A percentile compares a stretch with the other conserved stretches of the same genome.
These are phyloP conservation scores for Cerceris rybyensis DNA, from an alignment of 2,888 invertebrate genomes.

Conservation along the genomic window DNA sequence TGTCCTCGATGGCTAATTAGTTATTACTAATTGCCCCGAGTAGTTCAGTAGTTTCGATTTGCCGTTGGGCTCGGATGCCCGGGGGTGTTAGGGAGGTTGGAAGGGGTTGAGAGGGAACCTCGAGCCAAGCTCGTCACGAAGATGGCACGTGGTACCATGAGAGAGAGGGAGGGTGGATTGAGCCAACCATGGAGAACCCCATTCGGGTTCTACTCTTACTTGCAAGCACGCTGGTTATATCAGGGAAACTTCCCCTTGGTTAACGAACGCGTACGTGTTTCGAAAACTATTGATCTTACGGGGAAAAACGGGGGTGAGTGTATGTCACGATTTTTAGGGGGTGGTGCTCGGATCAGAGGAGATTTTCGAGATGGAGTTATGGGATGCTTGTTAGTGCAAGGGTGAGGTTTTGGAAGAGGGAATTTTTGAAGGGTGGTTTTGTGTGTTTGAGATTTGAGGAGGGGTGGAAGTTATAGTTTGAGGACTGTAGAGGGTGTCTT, in stretches of 20 bases:
- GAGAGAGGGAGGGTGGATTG: constrained; percentile 5
- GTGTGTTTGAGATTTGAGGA: too few relatives aligned
- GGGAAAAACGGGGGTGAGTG: background rate
- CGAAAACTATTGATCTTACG: constrained; percentile 17
- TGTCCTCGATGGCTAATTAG: constrained; percentile 71
- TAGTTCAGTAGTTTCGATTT: constrained; percentile 72
- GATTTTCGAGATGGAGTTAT: too few relatives aligned
- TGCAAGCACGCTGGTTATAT: constrained; percentile 33
- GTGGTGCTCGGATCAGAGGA: too few relatives aligned
- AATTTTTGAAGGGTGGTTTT: too few relatives aligned
- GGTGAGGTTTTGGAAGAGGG: too few relatives aligned
- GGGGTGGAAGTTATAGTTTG: too few relatives aligned
- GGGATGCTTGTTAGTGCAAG: too few relatives aligned
- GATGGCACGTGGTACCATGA: constrained; percentile 28
- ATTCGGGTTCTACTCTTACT: constrained; percentile 7
- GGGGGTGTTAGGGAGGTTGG: constrained; percentile 24
- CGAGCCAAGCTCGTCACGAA: constrained; percentile 19
- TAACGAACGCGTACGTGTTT: constrained; percentile 26
- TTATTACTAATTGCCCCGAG: constrained; percentile 73
- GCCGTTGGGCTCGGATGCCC: constrained; percentile 16
- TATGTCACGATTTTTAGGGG: background rate
- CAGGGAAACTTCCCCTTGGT: constrained; percentile 32
- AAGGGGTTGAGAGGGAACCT: constrained; percentile 24
- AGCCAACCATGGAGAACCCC: constrained; percentile 20
- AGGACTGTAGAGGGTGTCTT: too few relatives aligned